Base-by-base conservation (phyloP, 2,797 vertebrate genomes). In the Alcedo quadribrachys region DNA sequence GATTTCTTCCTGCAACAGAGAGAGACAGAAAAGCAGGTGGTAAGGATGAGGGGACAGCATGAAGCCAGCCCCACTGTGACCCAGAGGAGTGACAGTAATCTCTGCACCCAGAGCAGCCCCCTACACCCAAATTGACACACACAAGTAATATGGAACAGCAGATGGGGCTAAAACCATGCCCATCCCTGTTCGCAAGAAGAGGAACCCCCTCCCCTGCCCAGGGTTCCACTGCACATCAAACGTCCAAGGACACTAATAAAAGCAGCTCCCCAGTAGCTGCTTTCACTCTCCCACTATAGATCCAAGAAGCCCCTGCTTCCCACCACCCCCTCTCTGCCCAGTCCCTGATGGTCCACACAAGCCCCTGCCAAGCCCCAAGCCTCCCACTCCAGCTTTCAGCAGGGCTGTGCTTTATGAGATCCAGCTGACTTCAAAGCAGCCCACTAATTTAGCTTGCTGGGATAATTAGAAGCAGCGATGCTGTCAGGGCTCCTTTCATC, bases 381-480 rank as follows among this genome's bases (percentile, higher is more conserved):
- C 25, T 7, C 13, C 0, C 0, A 13, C 48, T 83, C 55, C 61
- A 78, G 66, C 84, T 82, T 82, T 85, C 84, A 85, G 73, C 73
- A 71, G 73, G 15, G n/a, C 58, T 75, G 45, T 63, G 46, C 65
- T 95, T 92, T 87, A 93, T 30, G 69, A 71, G 69, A 84, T 83
- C 73, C 2, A 4, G 4, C 69, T 40, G 81, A 87, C 91, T 95
- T 96, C 95, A 95, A 92, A 96, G 90, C 76, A 2, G 2, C 46
- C 42, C 0, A 2, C 27, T 83, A 89, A 94, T 94, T 92, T 89
- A 68, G 68, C 78, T 75, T 74, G 61, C 81, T 1, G 25, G 48
- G 85, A 94, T 95, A 95, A 95, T 95, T 85, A 91, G 89, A 95
- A 89, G 85, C 93, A 95, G 86, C 0, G 1, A 40, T 8, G 79